phyloP scores from a whole-genome alignment of 2,113 vertebrate genomes.

The Neopipo cinnamomea region DNA sequence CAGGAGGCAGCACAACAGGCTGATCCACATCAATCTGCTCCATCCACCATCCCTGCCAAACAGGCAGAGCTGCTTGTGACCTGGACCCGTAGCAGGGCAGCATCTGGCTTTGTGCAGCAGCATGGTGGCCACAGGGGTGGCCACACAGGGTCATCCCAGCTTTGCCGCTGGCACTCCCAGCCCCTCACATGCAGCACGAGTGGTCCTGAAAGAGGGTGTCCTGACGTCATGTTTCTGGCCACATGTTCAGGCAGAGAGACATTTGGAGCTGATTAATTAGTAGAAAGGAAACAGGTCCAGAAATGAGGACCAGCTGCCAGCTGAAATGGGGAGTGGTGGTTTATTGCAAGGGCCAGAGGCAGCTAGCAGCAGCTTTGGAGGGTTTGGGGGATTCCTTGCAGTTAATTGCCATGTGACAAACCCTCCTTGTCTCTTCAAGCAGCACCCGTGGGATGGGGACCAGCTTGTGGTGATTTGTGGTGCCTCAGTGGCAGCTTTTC shows the following conservation, averaged over 20 bases:
- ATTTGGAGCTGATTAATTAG: slow-evolving; percentile 62
- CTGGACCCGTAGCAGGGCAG: rapidly evolving
- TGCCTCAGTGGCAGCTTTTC: background rate
- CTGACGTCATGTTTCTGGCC: background rate
- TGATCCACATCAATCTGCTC: rapidly evolving
- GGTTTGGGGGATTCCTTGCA: background rate
- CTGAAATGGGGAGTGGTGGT: background rate
- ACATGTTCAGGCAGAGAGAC: background rate
- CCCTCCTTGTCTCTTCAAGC: background rate
- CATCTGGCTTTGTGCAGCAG: background rate
- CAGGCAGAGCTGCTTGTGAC: background rate
- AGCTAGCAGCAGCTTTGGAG: background rate
- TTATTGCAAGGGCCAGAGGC: slow-evolving; percentile 38
- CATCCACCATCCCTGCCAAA: background rate
- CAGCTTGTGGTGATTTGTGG: background rate
- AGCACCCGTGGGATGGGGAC: background rate
- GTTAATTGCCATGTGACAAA: background rate
- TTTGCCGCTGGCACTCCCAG: background rate
- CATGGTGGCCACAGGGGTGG: background rate
- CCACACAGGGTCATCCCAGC: background rate
- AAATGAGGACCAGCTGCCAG: slow-evolving; percentile 48
- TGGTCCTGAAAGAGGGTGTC: background rate
- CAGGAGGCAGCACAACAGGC: rapidly evolving
- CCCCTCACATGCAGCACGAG: background rate
- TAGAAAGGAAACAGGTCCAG: slow-evolving; percentile 19